These are phyloP conservation scores for Pocillopora meandrina DNA, from an alignment of 92 coral and sea anemone genomes.

Conservation along the genomic window DNA sequence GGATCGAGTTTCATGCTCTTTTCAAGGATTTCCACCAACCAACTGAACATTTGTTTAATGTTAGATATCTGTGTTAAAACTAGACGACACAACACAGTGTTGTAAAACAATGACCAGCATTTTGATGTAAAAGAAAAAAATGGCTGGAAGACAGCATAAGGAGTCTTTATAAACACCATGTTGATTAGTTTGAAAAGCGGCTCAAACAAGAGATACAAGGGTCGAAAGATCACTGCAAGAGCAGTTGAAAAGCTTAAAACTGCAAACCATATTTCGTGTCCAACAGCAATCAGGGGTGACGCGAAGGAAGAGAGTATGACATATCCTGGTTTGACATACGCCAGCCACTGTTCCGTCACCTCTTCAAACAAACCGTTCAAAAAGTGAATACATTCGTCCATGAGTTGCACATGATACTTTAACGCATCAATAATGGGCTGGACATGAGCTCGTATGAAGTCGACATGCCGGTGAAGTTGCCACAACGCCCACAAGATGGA, in stretches of 20 bases:
- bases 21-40: slow-evolving; percentile 66
- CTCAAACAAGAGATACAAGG: slow-evolving; percentile 52
- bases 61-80: slow-evolving; percentile 55
- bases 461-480: slow-evolving; percentile 97
- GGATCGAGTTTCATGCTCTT: slow-evolving; percentile 88
- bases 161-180: slow-evolving; percentile 62
- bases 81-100: slow-evolving; percentile 52
- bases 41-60: slow-evolving; percentile 19
- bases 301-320: slow-evolving; percentile 76
- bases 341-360: slow-evolving; percentile 89
- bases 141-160: slow-evolving; percentile 58
- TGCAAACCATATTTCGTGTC: slow-evolving; percentile 60
- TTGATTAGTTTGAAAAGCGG: slow-evolving; percentile 59
- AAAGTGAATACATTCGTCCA: slow-evolving; percentile 77
- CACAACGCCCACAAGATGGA: slow-evolving; percentile 98
- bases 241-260: slow-evolving; percentile 36
- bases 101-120: slow-evolving; percentile 59
- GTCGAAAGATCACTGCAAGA: slow-evolving; percentile 56
- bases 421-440: slow-evolving; percentile 83
- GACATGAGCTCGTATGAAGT: slow-evolving; percentile 83
- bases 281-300: slow-evolving; percentile 67
- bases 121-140: slow-evolving; percentile 51
- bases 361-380: slow-evolving; percentile 82
- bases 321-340: slow-evolving; percentile 87
- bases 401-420: slow-evolving; percentile 74